Evolutionary conservation across 2,797 vertebrate genomes (phyloP).

Genomic region (Phataginus tricuspis): DNA sequence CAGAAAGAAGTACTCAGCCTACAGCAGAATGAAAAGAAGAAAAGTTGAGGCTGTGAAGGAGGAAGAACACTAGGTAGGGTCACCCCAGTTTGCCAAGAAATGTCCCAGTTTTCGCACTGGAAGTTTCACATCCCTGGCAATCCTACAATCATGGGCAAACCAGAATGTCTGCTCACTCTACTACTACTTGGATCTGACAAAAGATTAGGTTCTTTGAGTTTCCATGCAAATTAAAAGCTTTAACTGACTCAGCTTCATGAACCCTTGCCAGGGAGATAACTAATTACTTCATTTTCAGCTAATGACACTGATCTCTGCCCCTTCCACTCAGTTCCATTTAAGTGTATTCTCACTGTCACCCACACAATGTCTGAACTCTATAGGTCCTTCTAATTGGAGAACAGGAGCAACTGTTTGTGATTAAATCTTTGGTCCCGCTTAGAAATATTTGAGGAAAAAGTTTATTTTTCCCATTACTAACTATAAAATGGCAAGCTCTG

Average conservation of each 20-base stretch:
- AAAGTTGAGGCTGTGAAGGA: not conserved
- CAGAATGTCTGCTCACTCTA: not conserved
- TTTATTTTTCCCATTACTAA: not conserved
- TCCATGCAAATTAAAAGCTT: slow-evolving; percentile 40
- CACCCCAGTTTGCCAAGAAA: not conserved
- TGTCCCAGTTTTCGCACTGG: not conserved
- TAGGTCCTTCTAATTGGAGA: not conserved
- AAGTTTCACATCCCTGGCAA: not conserved
- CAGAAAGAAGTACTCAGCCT: not conserved
- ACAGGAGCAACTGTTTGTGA: not conserved
- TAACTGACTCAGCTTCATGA: not conserved
- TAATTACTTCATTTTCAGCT: not conserved
- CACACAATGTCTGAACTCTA: not conserved
- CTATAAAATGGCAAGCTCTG: not conserved
- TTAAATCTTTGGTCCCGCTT: not conserved
- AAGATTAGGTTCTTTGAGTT: not conserved
- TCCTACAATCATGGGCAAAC: not conserved
- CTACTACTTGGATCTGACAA: not conserved
- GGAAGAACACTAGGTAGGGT: not conserved
- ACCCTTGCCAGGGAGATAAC: not conserved
- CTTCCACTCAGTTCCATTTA: not conserved
- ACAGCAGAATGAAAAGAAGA: not conserved
- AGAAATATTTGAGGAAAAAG: not conserved
- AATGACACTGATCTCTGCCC: not conserved
- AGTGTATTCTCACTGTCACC: not conserved